phyloP scores from a whole-genome alignment of 2,797 vertebrate genomes.

The Salmo trutta region DNA sequence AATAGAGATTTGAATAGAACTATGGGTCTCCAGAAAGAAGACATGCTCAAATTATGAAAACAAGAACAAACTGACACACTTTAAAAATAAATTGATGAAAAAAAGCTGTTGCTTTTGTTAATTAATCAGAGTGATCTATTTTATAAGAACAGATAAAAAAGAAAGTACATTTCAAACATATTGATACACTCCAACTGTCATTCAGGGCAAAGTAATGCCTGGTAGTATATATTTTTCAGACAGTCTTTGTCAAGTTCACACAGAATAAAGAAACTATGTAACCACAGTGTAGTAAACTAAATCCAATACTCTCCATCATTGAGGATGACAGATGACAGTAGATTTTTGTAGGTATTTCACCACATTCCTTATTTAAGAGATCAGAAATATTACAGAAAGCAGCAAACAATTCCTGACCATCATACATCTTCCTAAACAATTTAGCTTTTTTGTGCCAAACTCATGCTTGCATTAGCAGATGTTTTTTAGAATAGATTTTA shows the following conservation, averaged over 20 bases:
- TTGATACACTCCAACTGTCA: neutral
- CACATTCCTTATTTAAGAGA: neutral
- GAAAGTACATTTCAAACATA: neutral
- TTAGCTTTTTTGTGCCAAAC: neutral
- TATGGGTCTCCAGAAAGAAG: neutral
- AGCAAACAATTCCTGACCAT: neutral
- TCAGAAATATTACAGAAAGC: neutral
- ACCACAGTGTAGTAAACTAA: neutral
- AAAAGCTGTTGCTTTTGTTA: neutral
- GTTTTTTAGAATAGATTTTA: neutral
- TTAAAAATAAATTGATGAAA: neutral
- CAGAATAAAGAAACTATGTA: neutral
- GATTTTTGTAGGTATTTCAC: too few species aligned
- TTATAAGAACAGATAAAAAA: neutral
- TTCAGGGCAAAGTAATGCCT: neutral
- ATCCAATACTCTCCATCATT: neutral
- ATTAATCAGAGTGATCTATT: neutral
- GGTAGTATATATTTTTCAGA: neutral
- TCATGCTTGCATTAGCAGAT: neutral
- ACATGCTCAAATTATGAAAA: conserved; percentile 4
- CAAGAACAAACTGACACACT: neutral
- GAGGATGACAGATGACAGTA: too few species aligned
- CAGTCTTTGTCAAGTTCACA: neutral
- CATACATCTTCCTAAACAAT: neutral
- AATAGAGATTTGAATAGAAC: neutral